Conservation (phyloP, 2,113 vertebrate species). For the Lipophrys pholis region DNA sequence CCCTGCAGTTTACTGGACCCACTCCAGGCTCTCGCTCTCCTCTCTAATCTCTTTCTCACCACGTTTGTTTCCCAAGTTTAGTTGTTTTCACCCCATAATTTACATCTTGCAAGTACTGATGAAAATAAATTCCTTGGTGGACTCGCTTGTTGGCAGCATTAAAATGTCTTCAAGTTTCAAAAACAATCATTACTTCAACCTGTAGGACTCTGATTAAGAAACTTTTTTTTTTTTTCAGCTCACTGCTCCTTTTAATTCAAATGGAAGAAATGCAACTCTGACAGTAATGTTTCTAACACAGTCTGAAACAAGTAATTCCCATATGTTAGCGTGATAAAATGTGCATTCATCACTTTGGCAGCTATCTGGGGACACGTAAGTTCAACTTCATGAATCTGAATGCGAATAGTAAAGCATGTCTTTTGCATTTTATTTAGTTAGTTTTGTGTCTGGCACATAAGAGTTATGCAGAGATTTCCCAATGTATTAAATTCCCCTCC, state of each 20-base stretch:
- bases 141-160: slow-evolving; percentile 35
- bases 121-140: slow-evolving; percentile 51
- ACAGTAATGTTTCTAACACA: slow-evolving; percentile 11
- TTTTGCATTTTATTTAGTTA: not conserved
- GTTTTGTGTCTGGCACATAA: not conserved
- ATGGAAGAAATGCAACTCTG: slow-evolving; percentile 1
- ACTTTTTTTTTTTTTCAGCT: slow-evolving; percentile 26
- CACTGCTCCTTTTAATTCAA: slow-evolving; percentile 36
- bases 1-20: slow-evolving; percentile 26
- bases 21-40: slow-evolving; percentile 20
- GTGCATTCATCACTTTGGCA: slow-evolving; percentile 29
- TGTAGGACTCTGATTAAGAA: slow-evolving; percentile 41
- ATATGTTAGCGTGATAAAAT: not conserved
- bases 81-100: slow-evolving; percentile 35
- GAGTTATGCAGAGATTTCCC: not conserved
- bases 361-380: slow-evolving; percentile 10
- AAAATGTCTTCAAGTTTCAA: slow-evolving; percentile 24
- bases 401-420: not conserved
- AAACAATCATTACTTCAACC: slow-evolving; percentile 42
- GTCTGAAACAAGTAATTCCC: slow-evolving; percentile 17
- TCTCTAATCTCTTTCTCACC: slow-evolving; percentile 11
- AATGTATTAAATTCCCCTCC: not conserved
- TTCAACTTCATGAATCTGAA: slow-evolving; percentile 11
- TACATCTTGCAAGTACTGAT: slow-evolving; percentile 45
- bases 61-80: slow-evolving; percentile 47